phyloP scores from a whole-genome alignment of 1,140 invertebrate species.

The Zaprionus gabonicus region DNA sequence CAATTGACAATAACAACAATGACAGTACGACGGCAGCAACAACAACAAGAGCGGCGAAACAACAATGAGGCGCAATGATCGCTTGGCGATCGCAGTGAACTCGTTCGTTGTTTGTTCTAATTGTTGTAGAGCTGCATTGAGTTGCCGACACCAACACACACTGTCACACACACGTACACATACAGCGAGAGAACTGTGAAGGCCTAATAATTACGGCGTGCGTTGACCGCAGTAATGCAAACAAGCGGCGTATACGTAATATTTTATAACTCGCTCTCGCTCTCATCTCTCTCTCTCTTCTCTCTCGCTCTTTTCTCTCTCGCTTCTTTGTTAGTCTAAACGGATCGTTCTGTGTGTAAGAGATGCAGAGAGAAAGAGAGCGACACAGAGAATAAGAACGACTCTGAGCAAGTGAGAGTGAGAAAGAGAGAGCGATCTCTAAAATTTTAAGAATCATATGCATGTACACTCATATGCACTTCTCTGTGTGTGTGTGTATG shows the following conservation, averaged over 20 bases:
- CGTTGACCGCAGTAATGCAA: conserved; percentile 58
- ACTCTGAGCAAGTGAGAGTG: background rate
- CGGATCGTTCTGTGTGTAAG: conserved; percentile 5
- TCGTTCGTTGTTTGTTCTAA: conserved; percentile 68
- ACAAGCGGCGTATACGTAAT: conserved; percentile 53
- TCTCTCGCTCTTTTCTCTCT: background rate
- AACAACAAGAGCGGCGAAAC: conserved; percentile 30
- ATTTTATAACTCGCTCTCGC: conserved; percentile 19
- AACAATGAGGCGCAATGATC: conserved; percentile 51
- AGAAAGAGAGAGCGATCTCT: background rate
- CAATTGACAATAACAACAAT: conserved; percentile 36
- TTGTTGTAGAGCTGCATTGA: conserved; percentile 65
- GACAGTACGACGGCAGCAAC: conserved; percentile 9
- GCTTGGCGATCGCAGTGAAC: conserved; percentile 54
- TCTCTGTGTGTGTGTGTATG: background rate
- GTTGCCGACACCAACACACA: conserved; percentile 52
- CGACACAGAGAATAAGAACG: conserved; percentile 5
- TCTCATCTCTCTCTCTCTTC: conserved; percentile 12
- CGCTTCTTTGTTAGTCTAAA: conserved; percentile 10
- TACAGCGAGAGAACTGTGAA: conserved; percentile 24
- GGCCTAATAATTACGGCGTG: conserved; percentile 63
- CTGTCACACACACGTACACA: background rate
- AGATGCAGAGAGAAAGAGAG: conserved; percentile 3
- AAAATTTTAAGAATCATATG: background rate
- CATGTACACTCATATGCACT: background rate